These are phyloP conservation scores for Mustela nigripes DNA, from an alignment of 2,113 vertebrate species.

Conservation along the genomic window DNA sequence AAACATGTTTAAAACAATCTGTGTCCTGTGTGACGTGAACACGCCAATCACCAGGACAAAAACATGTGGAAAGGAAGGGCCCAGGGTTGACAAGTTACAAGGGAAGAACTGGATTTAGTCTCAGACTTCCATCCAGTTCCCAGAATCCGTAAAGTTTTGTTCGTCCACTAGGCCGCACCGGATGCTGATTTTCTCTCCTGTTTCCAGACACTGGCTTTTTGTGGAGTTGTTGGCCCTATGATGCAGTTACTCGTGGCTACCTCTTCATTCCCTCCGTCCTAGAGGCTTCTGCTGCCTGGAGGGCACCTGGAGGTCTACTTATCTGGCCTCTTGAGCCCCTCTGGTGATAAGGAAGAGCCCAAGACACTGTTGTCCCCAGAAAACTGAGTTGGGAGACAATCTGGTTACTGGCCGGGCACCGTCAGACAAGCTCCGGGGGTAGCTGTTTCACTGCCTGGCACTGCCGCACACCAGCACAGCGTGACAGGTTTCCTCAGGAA, in stretches of 20 bases:
- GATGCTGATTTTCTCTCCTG: not conserved
- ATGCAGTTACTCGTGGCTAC: not conserved
- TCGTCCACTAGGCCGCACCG: not conserved
- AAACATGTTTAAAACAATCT: not conserved
- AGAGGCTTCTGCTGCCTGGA: not conserved
- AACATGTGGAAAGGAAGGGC: not conserved
- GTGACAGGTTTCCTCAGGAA: constrained; percentile 15
- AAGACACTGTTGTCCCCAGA: not conserved
- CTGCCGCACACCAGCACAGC: not conserved
- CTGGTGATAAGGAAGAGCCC: not conserved
- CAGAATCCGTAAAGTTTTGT: not conserved
- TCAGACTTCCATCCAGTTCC: not conserved
- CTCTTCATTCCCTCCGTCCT: not conserved
- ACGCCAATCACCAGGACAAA: not conserved
- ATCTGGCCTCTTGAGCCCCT: not conserved
- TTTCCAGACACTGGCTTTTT: not conserved
- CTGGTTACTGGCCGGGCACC: not conserved
- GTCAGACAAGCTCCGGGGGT: not conserved
- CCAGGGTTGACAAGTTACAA: not conserved
- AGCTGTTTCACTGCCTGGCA: not conserved
- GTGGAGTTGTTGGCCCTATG: not conserved
- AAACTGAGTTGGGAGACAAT: not conserved
- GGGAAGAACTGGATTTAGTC: not conserved
- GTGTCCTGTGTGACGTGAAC: not conserved
- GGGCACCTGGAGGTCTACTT: not conserved